phyloP scores from a whole-genome alignment of 2,113 vertebrate species.

The Merops nubicus region DNA sequence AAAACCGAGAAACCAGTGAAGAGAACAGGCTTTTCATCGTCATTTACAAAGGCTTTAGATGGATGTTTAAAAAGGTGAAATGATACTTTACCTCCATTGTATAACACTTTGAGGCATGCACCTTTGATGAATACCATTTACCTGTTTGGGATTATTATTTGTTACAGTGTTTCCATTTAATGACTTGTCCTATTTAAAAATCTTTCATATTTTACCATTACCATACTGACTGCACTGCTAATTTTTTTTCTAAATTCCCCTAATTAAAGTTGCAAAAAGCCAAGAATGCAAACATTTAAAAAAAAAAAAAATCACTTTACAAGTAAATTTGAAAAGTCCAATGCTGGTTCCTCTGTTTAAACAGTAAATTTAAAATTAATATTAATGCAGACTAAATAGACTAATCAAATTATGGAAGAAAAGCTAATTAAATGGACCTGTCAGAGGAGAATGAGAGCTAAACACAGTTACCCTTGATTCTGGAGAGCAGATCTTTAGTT shows the following conservation, averaged over 20 bases:
- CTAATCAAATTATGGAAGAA: background rate
- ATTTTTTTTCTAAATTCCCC: background rate
- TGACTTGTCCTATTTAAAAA: background rate
- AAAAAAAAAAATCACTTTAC: background rate
- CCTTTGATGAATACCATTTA: background rate
- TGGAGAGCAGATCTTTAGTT: background rate
- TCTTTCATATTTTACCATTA: background rate
- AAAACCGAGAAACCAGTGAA: background rate
- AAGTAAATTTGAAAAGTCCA: background rate
- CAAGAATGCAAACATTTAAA: background rate
- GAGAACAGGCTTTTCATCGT: background rate
- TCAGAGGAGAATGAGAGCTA: background rate
- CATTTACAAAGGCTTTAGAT: background rate
- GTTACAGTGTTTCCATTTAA: background rate
- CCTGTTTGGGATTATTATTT: background rate
- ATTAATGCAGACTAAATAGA: constrained; percentile 1
- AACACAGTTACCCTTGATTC: background rate
- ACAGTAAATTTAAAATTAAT: background rate
- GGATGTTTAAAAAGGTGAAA: background rate
- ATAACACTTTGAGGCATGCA: background rate
- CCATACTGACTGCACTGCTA: background rate
- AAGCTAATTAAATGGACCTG: constrained; percentile 21
- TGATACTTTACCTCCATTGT: background rate
- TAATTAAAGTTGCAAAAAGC: background rate
- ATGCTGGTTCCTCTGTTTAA: background rate